Percentiles rank a stretch among this genome's conserved stretches.
Evolutionary conservation across 1,140 invertebrate genomes (phyloP).

Genomic region (Onthophagus taurus): DNA sequence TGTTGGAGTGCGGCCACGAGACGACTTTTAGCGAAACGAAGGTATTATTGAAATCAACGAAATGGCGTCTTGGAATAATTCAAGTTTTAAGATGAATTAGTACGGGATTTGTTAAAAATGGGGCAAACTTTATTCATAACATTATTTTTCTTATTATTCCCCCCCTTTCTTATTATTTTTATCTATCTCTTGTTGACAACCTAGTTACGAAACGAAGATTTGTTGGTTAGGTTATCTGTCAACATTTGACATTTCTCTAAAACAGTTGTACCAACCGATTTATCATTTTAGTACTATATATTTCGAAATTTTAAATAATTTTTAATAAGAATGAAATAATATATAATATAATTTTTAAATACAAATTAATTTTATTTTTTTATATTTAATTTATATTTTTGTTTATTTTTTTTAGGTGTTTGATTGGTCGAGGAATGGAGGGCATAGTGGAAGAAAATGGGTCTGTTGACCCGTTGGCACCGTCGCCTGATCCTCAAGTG

Average conservation of each 20-base stretch:
- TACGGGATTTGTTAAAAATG: not conserved
- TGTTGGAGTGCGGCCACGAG: too few relatives aligned
- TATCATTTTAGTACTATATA: not conserved
- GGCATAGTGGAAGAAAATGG: conserved; percentile 83
- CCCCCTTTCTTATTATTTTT: too few relatives aligned
- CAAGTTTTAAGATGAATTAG: not conserved
- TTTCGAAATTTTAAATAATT: not conserved
- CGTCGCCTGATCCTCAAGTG: conserved; percentile 42
- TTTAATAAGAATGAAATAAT: not conserved
- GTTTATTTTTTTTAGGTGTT: conserved; percentile 41
- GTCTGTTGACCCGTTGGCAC: conserved; percentile 50
- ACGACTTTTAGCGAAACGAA: too few relatives aligned
- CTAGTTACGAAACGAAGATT: not conserved
- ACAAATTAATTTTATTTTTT: not conserved
- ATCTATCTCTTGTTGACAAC: conserved; percentile 5
- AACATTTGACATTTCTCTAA: conserved; percentile 22
- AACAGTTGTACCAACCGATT: too few relatives aligned
- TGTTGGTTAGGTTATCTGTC: conserved; percentile 16
- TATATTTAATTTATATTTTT: not conserved
- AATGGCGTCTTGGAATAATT: not conserved
- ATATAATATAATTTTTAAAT: not conserved
- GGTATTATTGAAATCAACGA: too few relatives aligned
- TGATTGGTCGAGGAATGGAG: conserved; percentile 59
- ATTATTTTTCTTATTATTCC: too few relatives aligned
- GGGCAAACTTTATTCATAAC: too few relatives aligned